Conservation (phyloP, 1,140 invertebrate genomes). For the Eurytemora carolleeae region DNA sequence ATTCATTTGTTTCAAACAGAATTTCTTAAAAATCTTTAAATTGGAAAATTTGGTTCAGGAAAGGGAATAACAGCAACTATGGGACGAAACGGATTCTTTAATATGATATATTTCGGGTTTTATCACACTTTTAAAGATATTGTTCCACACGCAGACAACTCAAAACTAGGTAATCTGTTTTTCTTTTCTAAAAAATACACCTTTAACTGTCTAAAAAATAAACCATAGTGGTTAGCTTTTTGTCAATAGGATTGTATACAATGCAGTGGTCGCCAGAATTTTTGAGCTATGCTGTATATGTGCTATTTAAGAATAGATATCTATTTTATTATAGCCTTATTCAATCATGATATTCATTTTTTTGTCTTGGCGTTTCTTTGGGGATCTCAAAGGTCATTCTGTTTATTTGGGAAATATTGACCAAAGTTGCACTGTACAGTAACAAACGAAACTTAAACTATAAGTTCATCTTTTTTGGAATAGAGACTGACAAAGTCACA, state of each 20-base stretch:
- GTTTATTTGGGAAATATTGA: too few species aligned
- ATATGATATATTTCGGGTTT: slow-evolving; percentile 81
- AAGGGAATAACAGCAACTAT: slow-evolving; percentile 74
- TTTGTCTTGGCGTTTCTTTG: too few species aligned
- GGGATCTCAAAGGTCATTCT: too few species aligned
- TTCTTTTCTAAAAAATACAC: too few species aligned
- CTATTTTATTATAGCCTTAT: neutral
- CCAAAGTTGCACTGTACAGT: too few species aligned
- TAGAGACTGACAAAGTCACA: too few species aligned
- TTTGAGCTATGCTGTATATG: neutral
- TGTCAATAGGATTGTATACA: neutral
- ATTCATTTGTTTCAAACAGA: neutral
- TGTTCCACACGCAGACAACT: slow-evolving; percentile 32
- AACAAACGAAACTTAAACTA: too few species aligned
- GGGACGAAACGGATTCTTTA: slow-evolving; percentile 65
- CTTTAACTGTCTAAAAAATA: too few species aligned
- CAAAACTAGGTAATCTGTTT: neutral
- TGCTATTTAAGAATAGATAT: neutral
- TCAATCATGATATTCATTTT: too few species aligned
- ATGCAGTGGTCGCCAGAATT: neutral
- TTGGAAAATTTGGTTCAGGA: slow-evolving; percentile 55
- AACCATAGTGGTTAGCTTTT: neutral
- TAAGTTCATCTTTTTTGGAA: too few species aligned
- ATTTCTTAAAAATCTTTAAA: slow-evolving; percentile 29
- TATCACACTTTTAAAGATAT: slow-evolving; percentile 70